Percentiles rank a stretch among this genome's conserved stretches.
These are phyloP conservation scores for Hipparchia semele DNA, from an alignment of 2,888 invertebrate species.

Conservation along the genomic window DNA sequence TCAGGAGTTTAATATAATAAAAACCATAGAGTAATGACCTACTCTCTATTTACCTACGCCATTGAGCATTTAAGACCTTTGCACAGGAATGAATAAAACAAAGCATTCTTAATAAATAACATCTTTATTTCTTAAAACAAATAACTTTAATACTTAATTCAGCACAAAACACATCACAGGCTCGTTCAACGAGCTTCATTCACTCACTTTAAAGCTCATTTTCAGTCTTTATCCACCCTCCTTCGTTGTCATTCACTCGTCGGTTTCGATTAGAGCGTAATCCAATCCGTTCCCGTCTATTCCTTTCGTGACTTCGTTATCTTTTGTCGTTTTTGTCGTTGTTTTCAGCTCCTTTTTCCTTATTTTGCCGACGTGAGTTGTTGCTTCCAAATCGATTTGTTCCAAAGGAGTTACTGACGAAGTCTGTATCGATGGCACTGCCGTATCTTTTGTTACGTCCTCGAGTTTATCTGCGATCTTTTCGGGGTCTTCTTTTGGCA, in stretches of 20 bases:
- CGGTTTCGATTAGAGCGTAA: constrained; percentile 58
- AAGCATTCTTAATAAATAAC: constrained; percentile 65
- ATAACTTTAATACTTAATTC: constrained; percentile 47
- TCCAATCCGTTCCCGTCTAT: constrained; percentile 66
- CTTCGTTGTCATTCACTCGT: constrained; percentile 54
- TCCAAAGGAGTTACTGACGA: constrained; percentile 56
- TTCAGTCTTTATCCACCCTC: constrained; percentile 64
- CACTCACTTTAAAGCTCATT: constrained; percentile 53
- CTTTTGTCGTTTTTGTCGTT: constrained; percentile 63
- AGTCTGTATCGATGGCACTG: constrained; percentile 34
- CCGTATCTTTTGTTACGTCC: constrained; percentile 44
- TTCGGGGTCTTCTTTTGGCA: constrained; percentile 51
- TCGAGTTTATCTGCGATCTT: constrained; percentile 45
- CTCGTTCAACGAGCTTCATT: constrained; percentile 26
- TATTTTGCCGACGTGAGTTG: constrained; percentile 73
- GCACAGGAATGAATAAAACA: constrained; percentile 35
- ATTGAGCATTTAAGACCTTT: too few relatives aligned
- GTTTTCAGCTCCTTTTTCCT: constrained; percentile 75
- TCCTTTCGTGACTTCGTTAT: constrained; percentile 73
- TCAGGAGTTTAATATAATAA: neutral
- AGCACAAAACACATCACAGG: constrained; percentile 40
- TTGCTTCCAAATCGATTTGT: constrained; percentile 64
- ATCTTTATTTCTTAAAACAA: constrained; percentile 65
- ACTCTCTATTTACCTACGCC: neutral
- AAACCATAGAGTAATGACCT: neutral